phyloP scores from a whole-genome alignment of 2,113 vertebrate species.

The Lepus americanus region DNA sequence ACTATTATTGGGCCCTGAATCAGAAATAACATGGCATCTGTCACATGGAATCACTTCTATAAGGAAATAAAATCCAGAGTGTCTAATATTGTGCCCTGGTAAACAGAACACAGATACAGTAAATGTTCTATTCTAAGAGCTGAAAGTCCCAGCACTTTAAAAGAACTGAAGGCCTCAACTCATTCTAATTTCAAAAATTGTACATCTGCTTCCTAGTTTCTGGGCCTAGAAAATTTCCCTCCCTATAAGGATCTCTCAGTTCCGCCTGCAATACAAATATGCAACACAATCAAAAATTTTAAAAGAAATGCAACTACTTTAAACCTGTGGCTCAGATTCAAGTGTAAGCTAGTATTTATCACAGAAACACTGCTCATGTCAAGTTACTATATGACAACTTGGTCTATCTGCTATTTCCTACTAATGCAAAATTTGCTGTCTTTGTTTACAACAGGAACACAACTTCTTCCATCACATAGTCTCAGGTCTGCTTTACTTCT shows the following conservation, averaged over 20 bases:
- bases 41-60: neutral
- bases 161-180: neutral
- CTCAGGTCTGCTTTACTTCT: neutral
- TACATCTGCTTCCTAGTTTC: neutral
- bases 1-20: neutral
- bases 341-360: neutral
- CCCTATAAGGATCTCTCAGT: neutral
- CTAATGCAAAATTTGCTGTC: neutral
- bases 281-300: neutral
- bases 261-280: neutral
- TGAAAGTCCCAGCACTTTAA: neutral
- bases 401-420: neutral
- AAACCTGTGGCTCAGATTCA: neutral
- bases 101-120: neutral
- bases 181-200: neutral
- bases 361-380: neutral
- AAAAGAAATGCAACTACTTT: neutral
- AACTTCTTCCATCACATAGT: neutral
- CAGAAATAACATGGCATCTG: neutral
- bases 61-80: neutral
- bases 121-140: neutral
- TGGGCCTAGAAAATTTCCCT: neutral
- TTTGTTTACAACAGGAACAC: neutral
- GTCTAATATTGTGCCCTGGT: neutral
- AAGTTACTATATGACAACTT: neutral